Evolutionary conservation across 2,113 vertebrate genomes (phyloP), one percentile per base, ranked within the genome.

Genomic region (Seriola dumerili): DNA sequence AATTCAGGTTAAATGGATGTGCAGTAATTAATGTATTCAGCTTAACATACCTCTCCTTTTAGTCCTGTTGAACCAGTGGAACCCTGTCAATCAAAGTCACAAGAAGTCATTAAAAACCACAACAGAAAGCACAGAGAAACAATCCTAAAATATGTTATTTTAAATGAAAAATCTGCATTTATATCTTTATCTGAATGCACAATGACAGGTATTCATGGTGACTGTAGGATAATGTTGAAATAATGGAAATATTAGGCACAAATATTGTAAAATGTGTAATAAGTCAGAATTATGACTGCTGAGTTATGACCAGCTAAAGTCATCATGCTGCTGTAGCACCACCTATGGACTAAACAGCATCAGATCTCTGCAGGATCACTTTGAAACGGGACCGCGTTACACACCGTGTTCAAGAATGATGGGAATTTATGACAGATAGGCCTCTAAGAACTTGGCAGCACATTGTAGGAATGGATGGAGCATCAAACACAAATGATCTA

Each of bases 41-140:
- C n/a, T 84, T 34, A 64, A 93, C 96, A 58, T 96, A 99, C 98
- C 96, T 97, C 96, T 95, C 98, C 98, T 94, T 80, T 96, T 66
- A 85, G 81, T 89, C 98, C 98, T 17, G 46, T 73, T 68, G 89
- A 79, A 65, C 98, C 98, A 85, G 82, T 74, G 79, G 94, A 62
- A 76, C 98, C 98, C 98, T 99, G 94, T 73, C 78, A 85, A 90
- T 92, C 79, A 46, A 86, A 84, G 75, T 72, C 66, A 89, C 34
- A 5, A 85, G 5, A 72, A 48, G 16, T 40, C 5, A 66, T 76
- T 66, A 14, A 48, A 83, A 68, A 62, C 4, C 14, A 57, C 34
- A 42, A 9, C 5, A 42, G 13, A 61, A 44, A 40, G 29, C 19
- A 65, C 0, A 58, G 12, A 66, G 16, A 65, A 14, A 25, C 17